Evolutionary conservation across 1,140 invertebrate species (phyloP).

Genomic region (Galleria mellonella): DNA sequence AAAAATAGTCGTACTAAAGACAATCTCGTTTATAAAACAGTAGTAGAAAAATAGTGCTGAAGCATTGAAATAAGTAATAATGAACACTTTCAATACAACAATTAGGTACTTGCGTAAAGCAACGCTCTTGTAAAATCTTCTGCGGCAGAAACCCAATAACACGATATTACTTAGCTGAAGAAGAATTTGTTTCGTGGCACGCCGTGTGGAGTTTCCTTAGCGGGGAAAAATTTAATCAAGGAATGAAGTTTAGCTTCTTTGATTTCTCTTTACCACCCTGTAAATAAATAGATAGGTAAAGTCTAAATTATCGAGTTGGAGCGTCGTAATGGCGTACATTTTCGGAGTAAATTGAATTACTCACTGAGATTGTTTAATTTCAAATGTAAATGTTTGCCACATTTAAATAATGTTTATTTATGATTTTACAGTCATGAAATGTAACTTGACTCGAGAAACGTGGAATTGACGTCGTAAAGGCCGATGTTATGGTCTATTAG

Average conservation of each 20-base stretch:
- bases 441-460: constrained; percentile 5
- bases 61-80: no score
- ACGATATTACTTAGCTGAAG: no score
- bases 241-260: constrained; percentile 1
- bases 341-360: constrained; percentile 22
- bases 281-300: constrained; percentile 18
- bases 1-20: no score
- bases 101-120: no score
- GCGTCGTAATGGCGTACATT: constrained; percentile 14
- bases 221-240: constrained; percentile 2
- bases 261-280: constrained; percentile 1
- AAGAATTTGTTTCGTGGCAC: no score
- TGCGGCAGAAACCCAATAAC: no score
- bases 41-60: no score
- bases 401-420: constrained; percentile 21
- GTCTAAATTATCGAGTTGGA: constrained; percentile 21
- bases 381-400: constrained; percentile 22
- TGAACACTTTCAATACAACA: no score
- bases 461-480: constrained; percentile 2
- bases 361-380: constrained; percentile 22
- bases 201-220: no score
- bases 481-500: constrained; percentile 5
- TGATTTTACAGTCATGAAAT: constrained; percentile 14
- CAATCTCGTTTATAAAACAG: no score
- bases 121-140: no score